Base-by-base conservation (phyloP, 2,797 vertebrate species). In the Semaprochilodus insignis region DNA sequence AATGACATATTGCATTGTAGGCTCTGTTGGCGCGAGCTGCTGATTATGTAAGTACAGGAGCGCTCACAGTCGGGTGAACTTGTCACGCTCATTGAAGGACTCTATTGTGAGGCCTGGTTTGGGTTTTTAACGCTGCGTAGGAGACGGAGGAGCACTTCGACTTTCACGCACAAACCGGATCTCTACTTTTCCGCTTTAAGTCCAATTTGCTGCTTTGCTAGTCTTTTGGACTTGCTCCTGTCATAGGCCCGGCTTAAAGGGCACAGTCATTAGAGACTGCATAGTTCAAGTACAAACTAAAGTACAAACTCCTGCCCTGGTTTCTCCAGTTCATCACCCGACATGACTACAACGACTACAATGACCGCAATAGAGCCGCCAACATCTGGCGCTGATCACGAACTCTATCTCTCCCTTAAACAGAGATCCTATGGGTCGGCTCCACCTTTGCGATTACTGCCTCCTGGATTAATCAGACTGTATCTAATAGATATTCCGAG, bases 1-100 rank as follows among this genome's bases (percentile, higher is more conserved):
- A 77, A 84, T 80, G 83, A 83, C 82, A 80, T 70, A 83, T 80
- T 80, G 74, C 77, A 83, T 83, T 83, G 77, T 80, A 54, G 82
- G 82, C 82, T 63, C 72, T 80, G 63, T 80, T 84, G 82, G 77
- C 82, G 27, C 25, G 48, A 80, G 82, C 82, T 59, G 66, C 78
- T 80, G 78, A 66, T 84, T 84, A 80, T 84, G 83, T 79, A 84
- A 84, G 78, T 57, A 63, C 54, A 74, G 55, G 73, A n/a, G 70
- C 70, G 73, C 78, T 84, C 78, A 71, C 75, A 77, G 83, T 84
- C 76, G 78, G 83, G 63, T 74, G 78, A 84, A 84, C 83, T 84
- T 48, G 83, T 40, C 63, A 8, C 40, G 54, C 72, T 75, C 65
- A 31, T 63, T 71, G 72, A 80, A 83, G 54, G 54, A 48, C 54